A percentile compares a stretch with the other conserved stretches of the same genome.
Evolutionary conservation across 53 echinoderm and acorn worm genomes (phyloP).

Genomic region (Hippasteria phrygiana): DNA sequence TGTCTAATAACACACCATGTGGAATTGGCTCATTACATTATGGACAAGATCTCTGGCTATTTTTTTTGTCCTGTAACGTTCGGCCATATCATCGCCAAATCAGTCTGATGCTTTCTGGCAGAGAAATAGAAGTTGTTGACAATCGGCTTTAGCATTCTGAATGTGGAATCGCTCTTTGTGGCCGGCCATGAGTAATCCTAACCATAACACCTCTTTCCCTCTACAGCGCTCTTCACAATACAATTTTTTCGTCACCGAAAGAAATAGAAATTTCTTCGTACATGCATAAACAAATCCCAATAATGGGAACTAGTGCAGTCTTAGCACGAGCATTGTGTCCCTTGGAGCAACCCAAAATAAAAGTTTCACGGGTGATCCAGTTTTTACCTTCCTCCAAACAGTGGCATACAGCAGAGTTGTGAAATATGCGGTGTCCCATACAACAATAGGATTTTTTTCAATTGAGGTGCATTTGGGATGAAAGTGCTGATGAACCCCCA

Average conservation of each 20-base stretch:
- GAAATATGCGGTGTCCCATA: conserved; percentile 33
- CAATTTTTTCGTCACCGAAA: conserved; percentile 6
- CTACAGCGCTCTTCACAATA: conserved; percentile 28
- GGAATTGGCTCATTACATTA: neutral
- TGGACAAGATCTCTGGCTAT: neutral
- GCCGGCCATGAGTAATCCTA: conserved; percentile 29
- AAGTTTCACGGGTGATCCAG: conserved; percentile 46
- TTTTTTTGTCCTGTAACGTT: neutral
- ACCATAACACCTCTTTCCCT: conserved; percentile 22
- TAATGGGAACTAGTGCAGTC: neutral
- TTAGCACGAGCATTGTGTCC: conserved; percentile 28
- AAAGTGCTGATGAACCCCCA: conserved; percentile 46
- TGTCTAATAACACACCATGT: neutral
- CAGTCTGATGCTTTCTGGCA: neutral
- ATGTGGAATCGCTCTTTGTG: conserved; percentile 3
- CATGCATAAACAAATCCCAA: neutral
- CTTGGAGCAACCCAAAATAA: conserved; percentile 24
- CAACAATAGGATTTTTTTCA: conserved; percentile 9
- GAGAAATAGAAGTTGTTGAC: conserved; percentile 31
- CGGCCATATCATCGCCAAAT: neutral
- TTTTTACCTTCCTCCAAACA: neutral
- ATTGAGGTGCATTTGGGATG: neutral
- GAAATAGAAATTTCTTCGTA: conserved; percentile 6
- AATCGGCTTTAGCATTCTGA: conserved; percentile 32
- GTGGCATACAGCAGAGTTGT: neutral